Evolutionary conservation across 2,113 vertebrate species (phyloP).

Genomic region (Polypterus bichir): DNA sequence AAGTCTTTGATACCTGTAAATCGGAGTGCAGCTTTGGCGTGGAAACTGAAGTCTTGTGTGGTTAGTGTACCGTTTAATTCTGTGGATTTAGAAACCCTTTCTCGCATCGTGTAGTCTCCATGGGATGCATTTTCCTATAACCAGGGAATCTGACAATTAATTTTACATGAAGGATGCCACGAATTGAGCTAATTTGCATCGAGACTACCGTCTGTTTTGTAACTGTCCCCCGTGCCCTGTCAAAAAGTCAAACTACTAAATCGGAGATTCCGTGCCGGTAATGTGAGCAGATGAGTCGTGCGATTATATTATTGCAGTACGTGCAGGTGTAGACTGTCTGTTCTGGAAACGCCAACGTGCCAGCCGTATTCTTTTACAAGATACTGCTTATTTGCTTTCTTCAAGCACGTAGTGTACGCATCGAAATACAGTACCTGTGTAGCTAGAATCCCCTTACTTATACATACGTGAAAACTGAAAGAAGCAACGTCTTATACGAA

Average conservation of each 20-base stretch:
- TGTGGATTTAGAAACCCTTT: not conserved
- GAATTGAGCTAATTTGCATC: slow-evolving; percentile 1
- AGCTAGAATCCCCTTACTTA: too few species aligned
- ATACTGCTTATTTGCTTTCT: too few species aligned
- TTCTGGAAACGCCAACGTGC: too few species aligned
- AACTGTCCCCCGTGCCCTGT: slow-evolving; percentile 8
- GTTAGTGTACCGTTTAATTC: too few species aligned
- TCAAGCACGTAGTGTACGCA: too few species aligned
- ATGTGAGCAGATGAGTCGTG: slow-evolving; percentile 16
- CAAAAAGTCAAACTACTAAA: slow-evolving; percentile 13
- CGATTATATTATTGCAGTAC: slow-evolving; percentile 14
- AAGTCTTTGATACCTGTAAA: too few species aligned
- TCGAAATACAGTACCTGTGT: too few species aligned
- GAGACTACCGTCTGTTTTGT: slow-evolving; percentile 1
- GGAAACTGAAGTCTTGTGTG: too few species aligned
- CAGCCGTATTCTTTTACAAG: too few species aligned
- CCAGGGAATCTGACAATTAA: not conserved
- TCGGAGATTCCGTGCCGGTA: slow-evolving; percentile 10
- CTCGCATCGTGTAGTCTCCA: not conserved
- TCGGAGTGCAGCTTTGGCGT: too few species aligned
- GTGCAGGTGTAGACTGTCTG: too few species aligned
- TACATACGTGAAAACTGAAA: too few species aligned
- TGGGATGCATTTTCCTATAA: not conserved
- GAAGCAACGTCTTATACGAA: not conserved
- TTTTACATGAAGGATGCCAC: slow-evolving; percentile 3